phyloP scores from a whole-genome alignment of 1,140 invertebrate genomes.

The Macrobrachium nipponense region DNA sequence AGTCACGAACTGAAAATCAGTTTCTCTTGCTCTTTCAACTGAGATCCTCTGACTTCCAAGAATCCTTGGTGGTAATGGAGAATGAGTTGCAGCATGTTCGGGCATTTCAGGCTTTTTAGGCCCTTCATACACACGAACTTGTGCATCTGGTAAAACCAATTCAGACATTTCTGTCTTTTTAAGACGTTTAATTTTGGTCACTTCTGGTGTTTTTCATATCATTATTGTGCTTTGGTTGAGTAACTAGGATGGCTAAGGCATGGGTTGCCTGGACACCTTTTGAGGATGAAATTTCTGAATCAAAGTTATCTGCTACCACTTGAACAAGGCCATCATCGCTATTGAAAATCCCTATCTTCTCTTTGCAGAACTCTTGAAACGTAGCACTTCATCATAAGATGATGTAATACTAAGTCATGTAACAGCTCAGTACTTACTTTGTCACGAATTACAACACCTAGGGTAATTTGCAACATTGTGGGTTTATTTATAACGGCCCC shows the following conservation, averaged over 20 bases:
- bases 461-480: neutral
- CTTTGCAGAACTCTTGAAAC: neutral
- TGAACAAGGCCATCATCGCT: neutral
- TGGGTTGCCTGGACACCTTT: conserved; percentile 9
- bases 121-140: neutral
- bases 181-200: neutral
- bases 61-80: neutral
- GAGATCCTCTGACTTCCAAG: neutral
- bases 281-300: neutral
- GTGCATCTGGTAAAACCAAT: neutral
- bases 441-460: neutral
- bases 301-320: conserved; percentile 21
- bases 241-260: too few relatives aligned
- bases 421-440: neutral
- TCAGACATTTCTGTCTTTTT: too few relatives aligned
- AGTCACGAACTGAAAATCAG: neutral
- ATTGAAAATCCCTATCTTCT: neutral
- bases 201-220: neutral
- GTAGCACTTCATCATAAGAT: conserved; percentile 22
- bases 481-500: too few relatives aligned
- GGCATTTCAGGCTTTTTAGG: conserved; percentile 10
- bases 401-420: conserved; percentile 8
- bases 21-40: too few relatives aligned
- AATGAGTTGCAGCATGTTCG: neutral
- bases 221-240: neutral